phyloP scores from a whole-genome alignment of 2,888 invertebrate species.

The Tricholauxania praeusta region DNA sequence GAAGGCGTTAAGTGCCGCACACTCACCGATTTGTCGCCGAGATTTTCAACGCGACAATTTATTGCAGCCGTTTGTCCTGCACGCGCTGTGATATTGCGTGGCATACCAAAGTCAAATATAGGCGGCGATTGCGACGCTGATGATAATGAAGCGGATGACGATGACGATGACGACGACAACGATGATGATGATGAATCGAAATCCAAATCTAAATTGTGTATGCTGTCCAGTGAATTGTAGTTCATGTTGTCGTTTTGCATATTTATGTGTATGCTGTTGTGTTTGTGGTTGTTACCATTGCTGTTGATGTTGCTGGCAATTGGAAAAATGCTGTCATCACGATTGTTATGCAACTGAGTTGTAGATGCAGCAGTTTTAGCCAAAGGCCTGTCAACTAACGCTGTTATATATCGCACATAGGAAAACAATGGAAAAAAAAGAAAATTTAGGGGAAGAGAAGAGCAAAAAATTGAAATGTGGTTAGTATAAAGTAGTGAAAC shows the following conservation, averaged over 20 bases:
- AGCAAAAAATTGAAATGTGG: not conserved
- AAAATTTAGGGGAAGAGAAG: not conserved
- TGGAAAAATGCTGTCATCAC: constrained; percentile 7
- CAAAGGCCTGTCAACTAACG: not conserved
- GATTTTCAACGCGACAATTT: constrained; percentile 88
- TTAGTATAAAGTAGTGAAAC: constrained; percentile 3
- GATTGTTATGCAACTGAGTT: not conserved
- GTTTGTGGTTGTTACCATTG: constrained; percentile 35
- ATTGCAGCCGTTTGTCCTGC: constrained; percentile 90
- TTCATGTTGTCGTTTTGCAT: constrained; percentile 45
- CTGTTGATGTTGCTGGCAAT: not conserved
- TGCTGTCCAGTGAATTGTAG: constrained; percentile 39
- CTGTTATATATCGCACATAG: constrained; percentile 4
- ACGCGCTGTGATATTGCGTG: constrained; percentile 86
- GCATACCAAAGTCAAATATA: constrained; percentile 87
- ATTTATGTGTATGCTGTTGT: constrained; percentile 29
- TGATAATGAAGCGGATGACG: constrained; percentile 17
- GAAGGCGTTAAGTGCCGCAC: not conserved
- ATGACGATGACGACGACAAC: not conserved
- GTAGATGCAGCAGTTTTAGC: constrained; percentile 1
- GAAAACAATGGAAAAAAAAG: not conserved
- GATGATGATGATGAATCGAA: not conserved
- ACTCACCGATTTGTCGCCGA: constrained; percentile 87
- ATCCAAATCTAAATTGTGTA: constrained; percentile 32
- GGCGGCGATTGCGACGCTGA: constrained; percentile 69